A percentile compares a stretch with the other conserved stretches of the same genome.
Conservation (phyloP, 2,888 invertebrate species). For the Agonum fuliginosum region DNA sequence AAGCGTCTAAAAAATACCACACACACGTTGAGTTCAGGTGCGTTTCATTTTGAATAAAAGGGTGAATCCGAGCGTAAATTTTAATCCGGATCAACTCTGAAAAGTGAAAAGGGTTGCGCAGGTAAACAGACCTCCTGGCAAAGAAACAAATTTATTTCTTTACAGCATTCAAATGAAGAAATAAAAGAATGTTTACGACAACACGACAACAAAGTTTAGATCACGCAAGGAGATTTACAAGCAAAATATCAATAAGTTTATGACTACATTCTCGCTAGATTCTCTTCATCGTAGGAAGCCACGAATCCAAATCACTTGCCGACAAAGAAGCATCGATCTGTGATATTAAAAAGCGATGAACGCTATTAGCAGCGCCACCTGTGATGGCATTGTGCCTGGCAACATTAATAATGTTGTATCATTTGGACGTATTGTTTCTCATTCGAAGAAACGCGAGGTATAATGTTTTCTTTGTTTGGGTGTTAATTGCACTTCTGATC, state of each 20-base stretch:
- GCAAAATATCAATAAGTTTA: background rate
- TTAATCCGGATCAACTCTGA: slow-evolving; percentile 23
- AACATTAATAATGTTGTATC: slow-evolving; percentile 47
- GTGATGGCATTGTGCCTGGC: slow-evolving; percentile 23
- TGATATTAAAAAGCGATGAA: slow-evolving; percentile 47
- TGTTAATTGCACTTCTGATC: slow-evolving; percentile 48
- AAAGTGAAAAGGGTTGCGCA: background rate
- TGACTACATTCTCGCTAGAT: background rate
- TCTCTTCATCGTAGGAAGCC: slow-evolving; percentile 8
- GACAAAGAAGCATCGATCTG: slow-evolving; percentile 36
- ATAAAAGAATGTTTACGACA: background rate
- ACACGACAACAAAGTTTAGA: background rate
- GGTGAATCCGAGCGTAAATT: slow-evolving; percentile 10
- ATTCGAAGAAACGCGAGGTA: background rate
- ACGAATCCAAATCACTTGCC: slow-evolving; percentile 8
- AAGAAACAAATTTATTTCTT: background rate
- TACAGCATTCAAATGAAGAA: background rate
- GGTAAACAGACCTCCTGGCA: background rate
- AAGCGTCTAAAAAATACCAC: background rate
- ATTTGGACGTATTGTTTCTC: slow-evolving; percentile 34
- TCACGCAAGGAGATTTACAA: background rate
- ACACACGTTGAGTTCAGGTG: slow-evolving; percentile 1
- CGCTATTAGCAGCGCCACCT: slow-evolving; percentile 48
- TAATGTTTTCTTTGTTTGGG: slow-evolving; percentile 46
- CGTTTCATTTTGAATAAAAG: background rate